phyloP scores from a whole-genome alignment of 2,888 invertebrate genomes.

The Cheilosia soror region DNA sequence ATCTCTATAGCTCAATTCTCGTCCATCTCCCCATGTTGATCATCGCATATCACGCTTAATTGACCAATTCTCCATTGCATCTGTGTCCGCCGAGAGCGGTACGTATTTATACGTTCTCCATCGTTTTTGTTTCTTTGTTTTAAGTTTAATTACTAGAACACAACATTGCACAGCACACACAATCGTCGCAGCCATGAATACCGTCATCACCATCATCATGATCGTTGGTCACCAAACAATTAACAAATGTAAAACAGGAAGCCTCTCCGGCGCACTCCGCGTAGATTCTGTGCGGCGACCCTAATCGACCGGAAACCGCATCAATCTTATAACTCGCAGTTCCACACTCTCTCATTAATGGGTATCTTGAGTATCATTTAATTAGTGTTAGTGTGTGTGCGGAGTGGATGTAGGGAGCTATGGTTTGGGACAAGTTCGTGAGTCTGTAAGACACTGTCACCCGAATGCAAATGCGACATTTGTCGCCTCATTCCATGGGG shows the following conservation, averaged over 20 bases:
- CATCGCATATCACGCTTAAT: slow-evolving; percentile 65
- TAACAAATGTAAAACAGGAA: slow-evolving; percentile 73
- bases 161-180: slow-evolving; percentile 29
- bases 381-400: slow-evolving; percentile 50
- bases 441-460: slow-evolving; percentile 36
- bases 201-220: slow-evolving; percentile 43
- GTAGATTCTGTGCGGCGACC: slow-evolving; percentile 69
- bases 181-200: slow-evolving; percentile 32
- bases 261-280: slow-evolving; percentile 62
- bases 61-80: slow-evolving; percentile 61
- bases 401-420: neutral
- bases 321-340: slow-evolving; percentile 68
- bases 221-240: slow-evolving; percentile 72
- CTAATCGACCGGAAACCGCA: slow-evolving; percentile 77
- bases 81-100: slow-evolving; percentile 23
- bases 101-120: neutral
- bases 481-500: slow-evolving; percentile 22
- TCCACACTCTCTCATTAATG: slow-evolving; percentile 67
- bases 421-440: slow-evolving; percentile 37
- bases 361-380: slow-evolving; percentile 66
- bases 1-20: slow-evolving; percentile 67
- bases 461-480: slow-evolving; percentile 62
- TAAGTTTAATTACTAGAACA: slow-evolving; percentile 67
- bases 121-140: slow-evolving; percentile 49
- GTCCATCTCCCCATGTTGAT: slow-evolving; percentile 69